phyloP scores from a whole-genome alignment of 2,113 vertebrate species.

The Solea senegalensis region DNA sequence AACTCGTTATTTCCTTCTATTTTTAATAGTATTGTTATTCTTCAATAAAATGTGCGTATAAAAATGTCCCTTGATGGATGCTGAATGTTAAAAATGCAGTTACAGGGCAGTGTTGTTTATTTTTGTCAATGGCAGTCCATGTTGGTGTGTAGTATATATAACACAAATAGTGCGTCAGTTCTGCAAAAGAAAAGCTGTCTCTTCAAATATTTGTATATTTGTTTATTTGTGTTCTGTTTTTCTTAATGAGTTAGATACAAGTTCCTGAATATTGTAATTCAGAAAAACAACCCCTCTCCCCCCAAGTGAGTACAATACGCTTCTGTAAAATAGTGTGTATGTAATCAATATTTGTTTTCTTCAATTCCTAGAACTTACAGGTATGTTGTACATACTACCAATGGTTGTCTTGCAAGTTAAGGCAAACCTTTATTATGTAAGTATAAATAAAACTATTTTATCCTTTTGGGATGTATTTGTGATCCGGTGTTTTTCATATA shows the following conservation, averaged over 20 bases:
- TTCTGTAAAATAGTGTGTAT: conserved; percentile 79
- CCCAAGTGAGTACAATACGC: neutral
- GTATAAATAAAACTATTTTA: conserved; percentile 98
- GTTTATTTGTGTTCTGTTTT: conserved; percentile 24
- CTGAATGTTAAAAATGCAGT: conserved; percentile 79
- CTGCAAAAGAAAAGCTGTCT: conserved; percentile 71
- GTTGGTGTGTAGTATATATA: conserved; percentile 77
- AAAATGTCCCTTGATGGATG: conserved; percentile 62
- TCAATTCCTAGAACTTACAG: conserved; percentile 93
- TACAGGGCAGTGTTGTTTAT: conserved; percentile 67
- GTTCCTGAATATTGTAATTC: too few species aligned
- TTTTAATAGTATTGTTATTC: conserved; percentile 52
- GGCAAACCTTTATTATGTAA: conserved; percentile 96
- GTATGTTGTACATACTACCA: conserved; percentile 99
- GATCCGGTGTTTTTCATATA: neutral
- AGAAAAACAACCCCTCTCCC: too few species aligned
- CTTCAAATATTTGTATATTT: conserved; percentile 58
- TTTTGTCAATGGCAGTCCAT: conserved; percentile 70
- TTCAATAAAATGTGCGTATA: conserved; percentile 48
- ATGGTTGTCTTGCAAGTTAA: conserved; percentile 96
- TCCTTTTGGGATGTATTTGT: conserved; percentile 82
- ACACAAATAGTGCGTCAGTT: conserved; percentile 76
- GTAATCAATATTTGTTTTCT: conserved; percentile 86
- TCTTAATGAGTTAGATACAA: conserved; percentile 55
- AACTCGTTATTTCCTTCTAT: conserved; percentile 60